A percentile compares a stretch with the other conserved stretches of the same genome.
Conservation (phyloP, 2,888 invertebrate species). For the Mythimna vitellina region DNA sequence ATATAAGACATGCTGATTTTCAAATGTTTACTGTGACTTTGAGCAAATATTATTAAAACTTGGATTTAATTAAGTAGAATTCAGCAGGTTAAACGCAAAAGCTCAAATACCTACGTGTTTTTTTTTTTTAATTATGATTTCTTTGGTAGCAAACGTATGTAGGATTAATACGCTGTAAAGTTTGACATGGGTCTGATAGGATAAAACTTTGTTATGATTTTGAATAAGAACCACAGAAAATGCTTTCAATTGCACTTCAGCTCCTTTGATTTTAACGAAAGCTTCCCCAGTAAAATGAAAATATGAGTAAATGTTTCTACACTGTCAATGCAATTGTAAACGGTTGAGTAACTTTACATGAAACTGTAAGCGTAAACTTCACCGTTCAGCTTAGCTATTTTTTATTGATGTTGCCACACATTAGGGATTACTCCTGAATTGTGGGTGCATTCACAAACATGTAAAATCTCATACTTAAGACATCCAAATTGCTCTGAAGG, state of each 20-base stretch:
- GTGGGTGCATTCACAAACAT: too few relatives aligned
- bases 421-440: too few relatives aligned
- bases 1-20: conserved; percentile 4
- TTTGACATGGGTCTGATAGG: conserved; percentile 63
- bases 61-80: conserved; percentile 15
- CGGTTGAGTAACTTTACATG: neutral
- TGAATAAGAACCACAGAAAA: conserved; percentile 36
- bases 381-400: neutral
- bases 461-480: too few relatives aligned
- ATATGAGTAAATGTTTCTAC: conserved; percentile 16
- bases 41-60: conserved; percentile 9
- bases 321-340: conserved; percentile 27
- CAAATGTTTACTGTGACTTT: conserved; percentile 1
- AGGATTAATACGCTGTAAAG: conserved; percentile 45
- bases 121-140: conserved; percentile 27
- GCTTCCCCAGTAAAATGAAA: conserved; percentile 1
- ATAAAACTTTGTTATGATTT: conserved; percentile 53
- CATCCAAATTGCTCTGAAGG: too few relatives aligned
- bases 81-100: conserved; percentile 18
- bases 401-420: too few relatives aligned
- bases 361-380: neutral
- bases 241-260: conserved; percentile 13
- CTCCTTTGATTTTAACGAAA: conserved; percentile 5
- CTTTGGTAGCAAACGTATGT: conserved; percentile 47
- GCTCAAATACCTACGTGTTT: conserved; percentile 31